A percentile compares a stretch with the other conserved stretches of the same genome.
Conservation (phyloP, 2,797 vertebrate genomes). For the Sebastes minor region DNA sequence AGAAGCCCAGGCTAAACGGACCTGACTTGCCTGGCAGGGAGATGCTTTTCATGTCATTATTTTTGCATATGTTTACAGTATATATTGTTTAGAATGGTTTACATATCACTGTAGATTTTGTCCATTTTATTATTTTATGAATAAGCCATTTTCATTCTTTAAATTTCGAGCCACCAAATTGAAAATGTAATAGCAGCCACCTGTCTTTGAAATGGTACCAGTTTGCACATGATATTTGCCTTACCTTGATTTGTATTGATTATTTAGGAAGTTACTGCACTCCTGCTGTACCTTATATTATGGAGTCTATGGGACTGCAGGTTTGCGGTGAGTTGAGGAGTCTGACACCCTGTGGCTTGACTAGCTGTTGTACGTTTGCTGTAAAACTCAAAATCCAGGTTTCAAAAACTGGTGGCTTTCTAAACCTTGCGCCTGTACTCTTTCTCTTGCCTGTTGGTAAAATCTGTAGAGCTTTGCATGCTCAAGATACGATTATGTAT, state of each 20-base stretch:
- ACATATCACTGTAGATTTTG: constrained; percentile 4
- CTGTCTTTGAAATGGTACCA: constrained; percentile 62
- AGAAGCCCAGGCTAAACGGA: constrained; percentile 5
- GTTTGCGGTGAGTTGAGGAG: constrained; percentile 88
- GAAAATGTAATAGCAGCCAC: constrained; percentile 61
- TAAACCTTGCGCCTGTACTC: constrained; percentile 80
- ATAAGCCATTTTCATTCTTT: constrained; percentile 6
- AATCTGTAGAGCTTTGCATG: constrained; percentile 87
- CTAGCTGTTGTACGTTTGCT: constrained; percentile 79
- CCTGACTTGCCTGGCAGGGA: constrained; percentile 22
- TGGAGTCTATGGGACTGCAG: constrained; percentile 88
- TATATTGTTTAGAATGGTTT: constrained; percentile 14
- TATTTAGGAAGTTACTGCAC: constrained; percentile 89
- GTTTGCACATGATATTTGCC: constrained; percentile 72
- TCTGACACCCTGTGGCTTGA: constrained; percentile 79
- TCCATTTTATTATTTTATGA: constrained; percentile 2
- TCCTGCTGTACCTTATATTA: constrained; percentile 88
- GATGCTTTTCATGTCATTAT: constrained; percentile 9
- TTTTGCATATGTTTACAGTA: constrained; percentile 19
- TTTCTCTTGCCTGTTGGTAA: constrained; percentile 82
- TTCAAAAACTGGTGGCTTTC: constrained; percentile 84
- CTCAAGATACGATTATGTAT: constrained; percentile 75
- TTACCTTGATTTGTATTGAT: constrained; percentile 88
- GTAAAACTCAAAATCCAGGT: constrained; percentile 80
- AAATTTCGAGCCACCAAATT: constrained; percentile 43